Evolutionary conservation across 2,113 vertebrate genomes (phyloP), one percentile per base, ranked within the genome.

Genomic region (Genyomyrus donnyi): DNA sequence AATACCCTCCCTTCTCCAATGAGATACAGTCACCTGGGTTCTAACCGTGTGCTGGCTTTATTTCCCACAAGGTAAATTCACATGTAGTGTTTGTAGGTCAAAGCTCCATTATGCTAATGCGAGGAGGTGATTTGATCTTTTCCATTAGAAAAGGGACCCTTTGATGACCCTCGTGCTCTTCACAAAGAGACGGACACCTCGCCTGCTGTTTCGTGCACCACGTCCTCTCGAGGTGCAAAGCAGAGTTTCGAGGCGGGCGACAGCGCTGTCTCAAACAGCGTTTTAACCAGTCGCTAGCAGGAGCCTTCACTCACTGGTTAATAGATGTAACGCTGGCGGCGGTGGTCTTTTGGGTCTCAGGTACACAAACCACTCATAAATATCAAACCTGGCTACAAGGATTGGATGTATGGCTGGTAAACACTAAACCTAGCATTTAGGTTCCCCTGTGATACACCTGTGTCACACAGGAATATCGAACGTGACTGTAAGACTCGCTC

Each of bases 1-100:
- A 85, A 21, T 13, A 46, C 83, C 39, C 42, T 45, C 49, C 85
- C 50, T 9, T 56, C 46, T 50, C 10, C 48, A 49, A 85, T 87
- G 87, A 58, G 21, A 58, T 27, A 15, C 49, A 17, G 31, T 45
- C 31, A 42, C 35, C 50, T 85, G 50, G 13, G 10, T 46, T 45
- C 31, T 58, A 46, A 42, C 91, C 91, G 93, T 93, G 93, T 88
- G 91, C 62, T 87, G 88, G n/a, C 90, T 35, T 31, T 74, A 53
- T 92, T 89, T 88, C 66, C 74, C 31, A 15, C 21, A 58, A 49
- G 24, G 45, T 84, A 50, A 90, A 87, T 87, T 39, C 58, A 52
- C 85, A 85, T 74, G 10, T 50, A 7, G 42, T 24, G 84, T 87
- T 87, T 87, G 56, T 87, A 88, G 89, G 83, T 70, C 85, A 87